These are phyloP conservation scores for Myotis vivesi DNA, from an alignment of 2,797 vertebrate genomes.

Conservation along the genomic window DNA sequence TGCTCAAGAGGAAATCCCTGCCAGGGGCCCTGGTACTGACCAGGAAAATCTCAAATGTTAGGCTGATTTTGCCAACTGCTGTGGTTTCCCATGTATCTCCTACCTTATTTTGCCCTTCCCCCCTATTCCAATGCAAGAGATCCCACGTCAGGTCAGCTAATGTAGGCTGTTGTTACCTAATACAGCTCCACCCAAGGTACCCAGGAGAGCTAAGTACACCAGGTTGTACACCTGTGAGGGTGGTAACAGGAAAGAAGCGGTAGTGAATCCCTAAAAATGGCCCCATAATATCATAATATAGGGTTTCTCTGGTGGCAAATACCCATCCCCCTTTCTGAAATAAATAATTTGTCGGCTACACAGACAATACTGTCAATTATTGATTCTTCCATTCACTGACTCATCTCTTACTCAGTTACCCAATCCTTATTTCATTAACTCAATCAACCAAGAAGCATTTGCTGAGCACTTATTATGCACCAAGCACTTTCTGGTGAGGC, in stretches of 20 bases:
- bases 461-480: background rate
- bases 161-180: background rate
- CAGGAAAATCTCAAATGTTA: no score
- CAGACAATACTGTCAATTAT: background rate
- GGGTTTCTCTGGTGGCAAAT: background rate
- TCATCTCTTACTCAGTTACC: background rate
- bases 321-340: background rate
- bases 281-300: background rate
- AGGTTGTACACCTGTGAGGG: background rate
- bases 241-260: background rate
- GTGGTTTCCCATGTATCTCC: background rate
- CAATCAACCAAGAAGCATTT: background rate
- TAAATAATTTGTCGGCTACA: background rate
- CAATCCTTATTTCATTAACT: background rate
- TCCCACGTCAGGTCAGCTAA: background rate
- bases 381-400: background rate
- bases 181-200: background rate
- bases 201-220: background rate
- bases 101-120: background rate
- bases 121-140: background rate
- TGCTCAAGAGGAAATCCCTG: background rate
- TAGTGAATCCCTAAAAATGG: background rate
- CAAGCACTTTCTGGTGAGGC: background rate
- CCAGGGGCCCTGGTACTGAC: background rate
- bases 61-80: background rate